Conservation (phyloP, 2,888 invertebrate genomes). For the Marasmarcha lunaedactyla region DNA sequence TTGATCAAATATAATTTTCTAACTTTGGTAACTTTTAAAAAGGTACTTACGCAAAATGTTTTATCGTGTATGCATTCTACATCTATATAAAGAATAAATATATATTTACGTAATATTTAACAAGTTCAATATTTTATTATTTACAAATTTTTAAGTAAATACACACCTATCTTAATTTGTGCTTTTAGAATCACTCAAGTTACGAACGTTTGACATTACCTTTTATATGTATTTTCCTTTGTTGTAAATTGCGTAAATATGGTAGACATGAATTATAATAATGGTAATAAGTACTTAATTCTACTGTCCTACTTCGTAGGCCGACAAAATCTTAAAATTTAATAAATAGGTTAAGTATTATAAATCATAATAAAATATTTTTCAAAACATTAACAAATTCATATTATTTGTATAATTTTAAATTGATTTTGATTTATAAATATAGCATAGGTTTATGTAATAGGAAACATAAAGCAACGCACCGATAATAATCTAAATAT, state of each 20-base stretch:
- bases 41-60: neutral
- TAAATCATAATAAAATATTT: no score
- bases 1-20: constrained; percentile 6
- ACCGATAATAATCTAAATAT: no score
- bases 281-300: no score
- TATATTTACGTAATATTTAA: constrained; percentile 19
- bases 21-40: constrained; percentile 1
- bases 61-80: constrained; percentile 7
- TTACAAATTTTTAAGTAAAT: constrained; percentile 19
- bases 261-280: no score
- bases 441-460: no score
- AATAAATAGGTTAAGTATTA: no score
- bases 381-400: no score
- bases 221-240: constrained; percentile 8
- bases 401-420: no score
- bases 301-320: no score
- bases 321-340: no score
- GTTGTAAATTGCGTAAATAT: constrained; percentile 3
- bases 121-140: constrained; percentile 20
- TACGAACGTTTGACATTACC: constrained; percentile 16
- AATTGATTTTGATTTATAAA: no score
- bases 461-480: no score
- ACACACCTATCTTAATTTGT: constrained; percentile 24
- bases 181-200: constrained; percentile 32
- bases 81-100: constrained; percentile 17